Conservation (phyloP, 2,113 vertebrate species). For the Protobothrops flavoviridis region DNA sequence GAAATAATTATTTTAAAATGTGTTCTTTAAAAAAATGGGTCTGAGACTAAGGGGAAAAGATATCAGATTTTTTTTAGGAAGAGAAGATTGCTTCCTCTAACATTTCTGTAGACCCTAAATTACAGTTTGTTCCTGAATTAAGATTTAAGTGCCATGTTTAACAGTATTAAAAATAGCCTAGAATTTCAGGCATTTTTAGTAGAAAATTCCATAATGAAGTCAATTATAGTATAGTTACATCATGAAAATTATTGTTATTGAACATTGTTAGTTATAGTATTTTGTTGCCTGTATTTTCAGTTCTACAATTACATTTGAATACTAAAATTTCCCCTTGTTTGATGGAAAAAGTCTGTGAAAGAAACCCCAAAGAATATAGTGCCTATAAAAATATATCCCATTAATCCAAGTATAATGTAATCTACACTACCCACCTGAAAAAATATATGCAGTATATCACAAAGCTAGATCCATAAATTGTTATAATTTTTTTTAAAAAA, state of each 20-base stretch:
- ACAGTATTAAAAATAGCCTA: constrained; percentile 13
- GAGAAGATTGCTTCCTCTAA: not conserved
- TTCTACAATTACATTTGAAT: constrained; percentile 60
- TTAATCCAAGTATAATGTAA: not conserved
- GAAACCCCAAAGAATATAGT: not conserved
- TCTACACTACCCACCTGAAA: not conserved
- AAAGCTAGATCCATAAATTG: not conserved
- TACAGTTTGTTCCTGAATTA: constrained; percentile 29
- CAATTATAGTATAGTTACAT: constrained; percentile 35
- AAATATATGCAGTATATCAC: not conserved
- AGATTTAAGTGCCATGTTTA: constrained; percentile 17
- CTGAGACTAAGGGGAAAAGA: not conserved
- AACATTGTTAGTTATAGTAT: constrained; percentile 34
- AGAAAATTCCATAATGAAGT: constrained; percentile 34
- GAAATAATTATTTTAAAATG: constrained; percentile 29
- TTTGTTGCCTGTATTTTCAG: constrained; percentile 49
- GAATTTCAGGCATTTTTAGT: not conserved
- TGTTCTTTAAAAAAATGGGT: constrained; percentile 29
- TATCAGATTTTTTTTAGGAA: not conserved
- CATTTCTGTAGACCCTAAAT: not conserved
- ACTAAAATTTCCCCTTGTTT: not conserved
- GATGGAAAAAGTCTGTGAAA: not conserved
- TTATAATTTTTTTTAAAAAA: not conserved
- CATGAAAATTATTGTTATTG: constrained; percentile 45
- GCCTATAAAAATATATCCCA: not conserved